phyloP scores from a whole-genome alignment of 2,888 invertebrate species.

The Lasioglossum villosulum region DNA sequence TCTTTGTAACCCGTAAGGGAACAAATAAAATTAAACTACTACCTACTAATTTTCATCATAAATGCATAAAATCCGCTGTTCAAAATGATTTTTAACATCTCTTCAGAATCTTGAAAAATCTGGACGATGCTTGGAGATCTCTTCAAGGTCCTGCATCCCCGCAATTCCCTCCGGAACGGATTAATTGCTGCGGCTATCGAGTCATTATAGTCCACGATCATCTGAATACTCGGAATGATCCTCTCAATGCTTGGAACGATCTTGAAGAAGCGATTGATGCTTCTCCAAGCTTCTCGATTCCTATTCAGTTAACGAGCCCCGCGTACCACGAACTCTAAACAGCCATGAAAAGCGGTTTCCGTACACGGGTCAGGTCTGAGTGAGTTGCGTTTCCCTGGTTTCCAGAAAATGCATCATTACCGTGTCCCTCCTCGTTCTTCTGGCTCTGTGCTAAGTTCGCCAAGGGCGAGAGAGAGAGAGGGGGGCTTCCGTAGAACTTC shows the following conservation, averaged over 20 bases:
- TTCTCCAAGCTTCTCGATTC: neutral
- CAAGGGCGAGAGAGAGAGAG: neutral
- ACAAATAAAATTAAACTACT: no score
- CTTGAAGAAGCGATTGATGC: neutral
- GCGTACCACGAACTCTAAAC: no score
- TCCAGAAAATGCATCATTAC: conserved; percentile 39
- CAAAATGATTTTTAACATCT: no score
- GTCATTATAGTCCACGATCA: neutral
- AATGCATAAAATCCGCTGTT: no score
- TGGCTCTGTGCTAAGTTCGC: neutral
- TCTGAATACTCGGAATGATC: neutral
- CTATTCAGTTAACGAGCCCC: neutral
- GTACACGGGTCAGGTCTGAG: neutral
- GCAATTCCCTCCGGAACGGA: neutral
- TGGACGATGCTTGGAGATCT: neutral
- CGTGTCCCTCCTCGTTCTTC: conserved; percentile 11
- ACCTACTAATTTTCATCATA: no score
- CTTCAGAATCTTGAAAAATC: no score
- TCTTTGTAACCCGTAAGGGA: no score
- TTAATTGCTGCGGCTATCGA: no score
- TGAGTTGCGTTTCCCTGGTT: conserved; percentile 12
- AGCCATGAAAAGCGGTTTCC: neutral
- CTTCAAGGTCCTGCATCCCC: neutral
- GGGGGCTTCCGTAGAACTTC: conserved; percentile 27
- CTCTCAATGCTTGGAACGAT: neutral